Base-by-base conservation (phyloP, 2,113 vertebrate genomes). In the Turdus rufiventris region DNA sequence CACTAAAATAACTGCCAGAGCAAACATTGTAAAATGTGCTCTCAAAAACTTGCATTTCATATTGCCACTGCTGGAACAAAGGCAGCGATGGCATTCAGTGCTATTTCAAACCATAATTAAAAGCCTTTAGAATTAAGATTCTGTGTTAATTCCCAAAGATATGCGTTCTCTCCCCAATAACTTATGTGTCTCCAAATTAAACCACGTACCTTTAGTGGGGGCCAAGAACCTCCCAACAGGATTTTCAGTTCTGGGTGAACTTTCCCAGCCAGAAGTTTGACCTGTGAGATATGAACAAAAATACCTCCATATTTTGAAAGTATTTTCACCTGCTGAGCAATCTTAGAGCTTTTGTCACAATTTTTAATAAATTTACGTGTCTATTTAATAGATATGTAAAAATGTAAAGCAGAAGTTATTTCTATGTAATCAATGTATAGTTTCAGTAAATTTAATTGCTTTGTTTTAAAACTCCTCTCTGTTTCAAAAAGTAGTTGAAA, bases 121-220 rank as follows among this genome's bases (percentile, higher is more conserved):
- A 88, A 67, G 16, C 14, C 17, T 58, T 31, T 25, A 20, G 31
- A 53, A 33, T 61, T 72, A 43, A 76, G 91, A 68, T 25, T 78
- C 34, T 54, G 11, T 36, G n/a, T 34, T 7, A 36, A 40, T 7
- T 76, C 43, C 3, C 14, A 57, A 56, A 72, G 14, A 61, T 33
- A 12, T 68, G 20, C 5, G 4, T 26, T 67, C 10, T 79, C 33
- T 83, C 18, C 38, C 14, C 33, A 43, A 0, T 36, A 61, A 61
- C 10, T 14, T 33, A 0, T 0, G 0, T 33, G 12, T 31, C 26
- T 56, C 50, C 53, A 42, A n/a, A n/a, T 38, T 24, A 43, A 67
- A 24, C 38, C 12, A 18, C 9, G 11, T 18, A 20, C 14, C 26
- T 72, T 67, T 12, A 63, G 18, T 20, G 26, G 60, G 26, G 88